These are phyloP conservation scores for Tragulus kanchil DNA, from an alignment of 2,113 vertebrate species.

Conservation along the genomic window DNA sequence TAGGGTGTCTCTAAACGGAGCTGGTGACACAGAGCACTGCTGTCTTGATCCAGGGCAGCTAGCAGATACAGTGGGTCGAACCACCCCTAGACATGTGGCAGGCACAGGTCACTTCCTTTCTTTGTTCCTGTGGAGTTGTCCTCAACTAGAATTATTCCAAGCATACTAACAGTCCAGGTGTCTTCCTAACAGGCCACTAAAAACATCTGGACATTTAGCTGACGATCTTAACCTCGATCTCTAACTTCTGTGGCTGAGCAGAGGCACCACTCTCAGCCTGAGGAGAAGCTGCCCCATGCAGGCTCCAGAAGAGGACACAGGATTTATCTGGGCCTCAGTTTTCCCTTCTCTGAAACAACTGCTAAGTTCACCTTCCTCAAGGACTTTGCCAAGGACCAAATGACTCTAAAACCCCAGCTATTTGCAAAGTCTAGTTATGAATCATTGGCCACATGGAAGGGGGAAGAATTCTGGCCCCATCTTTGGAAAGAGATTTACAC, in stretches of 20 bases:
- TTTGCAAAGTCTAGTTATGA: slow-evolving; percentile 21
- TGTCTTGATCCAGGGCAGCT: background rate
- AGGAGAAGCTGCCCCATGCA: background rate
- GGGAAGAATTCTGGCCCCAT: background rate
- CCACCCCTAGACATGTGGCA: fast-evolving
- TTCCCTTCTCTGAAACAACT: background rate
- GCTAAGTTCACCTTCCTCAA: background rate
- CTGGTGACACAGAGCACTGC: background rate
- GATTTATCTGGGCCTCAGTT: background rate
- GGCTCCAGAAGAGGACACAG: background rate
- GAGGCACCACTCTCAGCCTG: background rate
- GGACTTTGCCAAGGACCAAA: slow-evolving; percentile 4
- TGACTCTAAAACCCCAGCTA: background rate
- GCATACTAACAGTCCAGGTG: background rate
- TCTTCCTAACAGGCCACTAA: background rate
- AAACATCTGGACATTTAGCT: background rate
- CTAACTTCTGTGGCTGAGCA: slow-evolving; percentile 1
- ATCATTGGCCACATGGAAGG: background rate
- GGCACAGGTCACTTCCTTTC: background rate
- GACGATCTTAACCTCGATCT: background rate
- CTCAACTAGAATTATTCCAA: background rate
- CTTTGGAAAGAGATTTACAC: background rate
- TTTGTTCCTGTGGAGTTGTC: background rate
- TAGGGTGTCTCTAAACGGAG: background rate
- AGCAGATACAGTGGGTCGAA: background rate